These are phyloP conservation scores for Macropus fuliginosus DNA, from an alignment of 2,797 vertebrate genomes.

Conservation along the genomic window DNA sequence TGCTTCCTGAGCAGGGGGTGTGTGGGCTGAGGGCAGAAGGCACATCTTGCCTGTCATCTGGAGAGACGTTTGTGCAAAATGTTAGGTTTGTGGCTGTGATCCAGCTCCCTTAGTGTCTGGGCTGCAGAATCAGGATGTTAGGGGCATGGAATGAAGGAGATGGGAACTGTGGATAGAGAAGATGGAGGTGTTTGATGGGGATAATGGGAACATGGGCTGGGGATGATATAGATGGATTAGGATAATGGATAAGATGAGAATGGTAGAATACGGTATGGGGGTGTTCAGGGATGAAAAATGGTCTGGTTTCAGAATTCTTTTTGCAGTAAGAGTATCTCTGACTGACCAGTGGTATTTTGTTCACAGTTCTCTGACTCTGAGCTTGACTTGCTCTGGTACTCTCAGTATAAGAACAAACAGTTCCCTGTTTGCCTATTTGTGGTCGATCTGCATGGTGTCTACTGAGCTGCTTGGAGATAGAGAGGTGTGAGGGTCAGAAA, in stretches of 20 bases:
- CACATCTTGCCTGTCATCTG: conserved; percentile 82
- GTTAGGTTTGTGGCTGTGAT: conserved; percentile 80
- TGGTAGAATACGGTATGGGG: background rate
- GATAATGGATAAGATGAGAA: background rate
- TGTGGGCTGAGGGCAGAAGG: conserved; percentile 82
- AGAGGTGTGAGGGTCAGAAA: background rate
- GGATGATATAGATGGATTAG: background rate
- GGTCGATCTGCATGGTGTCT: background rate
- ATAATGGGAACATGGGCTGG: background rate
- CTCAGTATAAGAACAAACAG: background rate
- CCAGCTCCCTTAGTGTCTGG: conserved; percentile 71
- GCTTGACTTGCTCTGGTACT: background rate
- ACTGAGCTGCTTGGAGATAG: background rate
- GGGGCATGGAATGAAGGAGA: conserved; percentile 53
- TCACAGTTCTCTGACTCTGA: background rate
- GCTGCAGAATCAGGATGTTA: conserved; percentile 56
- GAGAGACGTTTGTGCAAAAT: conserved; percentile 81
- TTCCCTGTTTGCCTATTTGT: background rate
- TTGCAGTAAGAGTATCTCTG: background rate
- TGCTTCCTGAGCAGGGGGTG: conserved; percentile 78
- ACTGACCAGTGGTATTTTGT: background rate
- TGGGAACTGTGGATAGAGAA: conserved; percentile 28
- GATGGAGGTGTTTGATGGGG: background rate
- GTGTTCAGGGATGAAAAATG: background rate
- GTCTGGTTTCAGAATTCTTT: background rate